A percentile compares a stretch with the other conserved stretches of the same genome.
phyloP scores from a whole-genome alignment of 2,113 vertebrate species.

The Engraulis encrasicolus region DNA sequence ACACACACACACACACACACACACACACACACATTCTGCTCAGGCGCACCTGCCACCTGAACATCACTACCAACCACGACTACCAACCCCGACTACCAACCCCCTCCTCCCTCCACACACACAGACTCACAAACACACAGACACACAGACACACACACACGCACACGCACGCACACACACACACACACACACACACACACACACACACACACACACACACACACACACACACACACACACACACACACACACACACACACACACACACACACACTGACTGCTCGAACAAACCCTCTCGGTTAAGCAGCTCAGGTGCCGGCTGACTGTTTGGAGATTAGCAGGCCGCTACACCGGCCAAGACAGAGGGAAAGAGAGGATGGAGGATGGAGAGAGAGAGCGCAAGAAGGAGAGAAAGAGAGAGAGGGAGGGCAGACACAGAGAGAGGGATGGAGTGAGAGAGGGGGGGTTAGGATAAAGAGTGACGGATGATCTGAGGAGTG shows the following conservation, averaged over 20 bases:
- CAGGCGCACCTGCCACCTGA: background rate
- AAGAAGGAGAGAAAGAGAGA: slow-evolving; percentile 42
- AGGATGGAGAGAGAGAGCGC: slow-evolving; percentile 15
- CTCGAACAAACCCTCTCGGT: slow-evolving; percentile 83
- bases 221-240: background rate
- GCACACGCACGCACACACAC: too few species aligned
- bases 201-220: background rate
- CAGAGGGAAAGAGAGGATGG: slow-evolving; percentile 9
- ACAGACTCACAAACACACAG: background rate
- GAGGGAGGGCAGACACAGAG: background rate
- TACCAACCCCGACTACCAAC: slow-evolving; percentile 75
- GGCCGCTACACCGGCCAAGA: slow-evolving; percentile 80
- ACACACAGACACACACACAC: too few species aligned
- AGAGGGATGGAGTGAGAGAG: slow-evolving; percentile 46
- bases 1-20: background rate
- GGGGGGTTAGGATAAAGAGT: too few species aligned
- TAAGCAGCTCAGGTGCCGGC: slow-evolving; percentile 91
- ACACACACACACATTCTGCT: background rate
- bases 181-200: too few species aligned
- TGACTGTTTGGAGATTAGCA: slow-evolving; percentile 92
- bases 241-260: too few species aligned
- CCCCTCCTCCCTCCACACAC: slow-evolving; percentile 8
- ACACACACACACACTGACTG: background rate
- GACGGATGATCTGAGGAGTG: too few species aligned
- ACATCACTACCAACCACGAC: slow-evolving; percentile 35